These are phyloP conservation scores for Drosophila navojoa DNA, from an alignment of 1,140 invertebrate genomes.

Conservation along the genomic window DNA sequence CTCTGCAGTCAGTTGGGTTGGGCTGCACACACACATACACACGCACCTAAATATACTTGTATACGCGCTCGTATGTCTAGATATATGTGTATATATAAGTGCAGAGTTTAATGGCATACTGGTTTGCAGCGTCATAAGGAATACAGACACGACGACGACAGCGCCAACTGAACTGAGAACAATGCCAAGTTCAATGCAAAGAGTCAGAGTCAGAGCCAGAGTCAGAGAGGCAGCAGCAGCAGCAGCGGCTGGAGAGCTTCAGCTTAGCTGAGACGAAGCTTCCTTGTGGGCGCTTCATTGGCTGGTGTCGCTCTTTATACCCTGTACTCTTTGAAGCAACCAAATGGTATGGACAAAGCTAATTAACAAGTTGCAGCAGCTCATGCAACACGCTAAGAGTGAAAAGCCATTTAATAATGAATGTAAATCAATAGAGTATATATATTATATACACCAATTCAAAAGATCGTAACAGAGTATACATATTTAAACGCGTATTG, in stretches of 20 bases:
- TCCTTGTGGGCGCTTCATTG: slow-evolving; percentile 49
- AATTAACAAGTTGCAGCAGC: background rate
- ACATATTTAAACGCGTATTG: too few species aligned
- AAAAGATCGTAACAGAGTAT: too few species aligned
- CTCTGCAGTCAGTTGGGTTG: slow-evolving; percentile 40
- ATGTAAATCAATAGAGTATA: background rate
- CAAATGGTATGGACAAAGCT: background rate
- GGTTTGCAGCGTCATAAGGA: slow-evolving; percentile 71
- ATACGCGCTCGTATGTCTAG: background rate
- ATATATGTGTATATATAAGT: background rate
- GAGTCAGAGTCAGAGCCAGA: slow-evolving; percentile 21
- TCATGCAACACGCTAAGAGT: background rate
- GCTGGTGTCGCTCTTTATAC: slow-evolving; percentile 28
- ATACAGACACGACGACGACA: slow-evolving; percentile 50
- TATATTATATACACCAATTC: background rate
- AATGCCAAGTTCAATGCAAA: slow-evolving; percentile 79
- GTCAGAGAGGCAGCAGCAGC: slow-evolving; percentile 1
- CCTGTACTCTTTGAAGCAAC: background rate
- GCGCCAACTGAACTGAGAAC: slow-evolving; percentile 49
- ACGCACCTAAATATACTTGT: slow-evolving; percentile 12
- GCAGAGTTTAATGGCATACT: slow-evolving; percentile 68
- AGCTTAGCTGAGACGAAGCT: slow-evolving; percentile 44
- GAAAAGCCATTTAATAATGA: background rate
- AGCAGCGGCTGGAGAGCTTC: slow-evolving; percentile 23
- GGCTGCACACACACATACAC: slow-evolving; percentile 18